Evolutionary conservation across 2,888 invertebrate species (phyloP), one percentile per base, ranked within the genome.

Genomic region (Euplagia quadripunctaria): DNA sequence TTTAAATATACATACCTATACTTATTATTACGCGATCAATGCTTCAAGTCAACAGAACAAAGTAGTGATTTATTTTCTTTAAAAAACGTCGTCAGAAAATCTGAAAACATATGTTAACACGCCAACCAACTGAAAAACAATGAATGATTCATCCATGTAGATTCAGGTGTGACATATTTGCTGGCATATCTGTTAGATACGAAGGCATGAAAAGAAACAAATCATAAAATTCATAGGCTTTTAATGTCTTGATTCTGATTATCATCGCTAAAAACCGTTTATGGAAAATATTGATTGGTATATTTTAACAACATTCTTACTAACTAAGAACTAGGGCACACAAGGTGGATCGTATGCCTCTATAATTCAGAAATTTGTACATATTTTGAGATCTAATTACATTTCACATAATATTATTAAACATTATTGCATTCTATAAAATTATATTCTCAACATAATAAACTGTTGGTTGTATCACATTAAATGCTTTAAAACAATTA

Each of bases 301-400:
- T 90, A 87, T 52, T 86, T 86, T 80, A 90, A 89, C 88, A 91
- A 91, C 87, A 88, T 90, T 88, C 89, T 93, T 92, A 94, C 82
- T 79, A 82, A 80, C 89, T 92, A 93, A 87, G 78, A 87, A 90
- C 90, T 90, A 84, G 89, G 88, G 91, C 91, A 88, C 91, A 87
- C 83, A 77, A 75, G 69, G 79, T 85, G 81, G 80, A 82, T 80
- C 77, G 74, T 80, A 82, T 74, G 82, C 80, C 81, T 85, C 85
- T 84, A 81, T 73, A 72, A 79, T 63, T 72, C 75, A 75, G 76
- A 75, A 78, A 82, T 87, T 93, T 92, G 91, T 93, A 93, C 90
- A 90, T 87, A 85, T 79, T 74, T 86, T 91, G 94, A 94, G 94
- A 94, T 94, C 93, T 88, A 89, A 92, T 91, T 85, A 81, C 77